phyloP scores from a whole-genome alignment of 2,113 vertebrate genomes.

The Campylomormyrus numenius region DNA sequence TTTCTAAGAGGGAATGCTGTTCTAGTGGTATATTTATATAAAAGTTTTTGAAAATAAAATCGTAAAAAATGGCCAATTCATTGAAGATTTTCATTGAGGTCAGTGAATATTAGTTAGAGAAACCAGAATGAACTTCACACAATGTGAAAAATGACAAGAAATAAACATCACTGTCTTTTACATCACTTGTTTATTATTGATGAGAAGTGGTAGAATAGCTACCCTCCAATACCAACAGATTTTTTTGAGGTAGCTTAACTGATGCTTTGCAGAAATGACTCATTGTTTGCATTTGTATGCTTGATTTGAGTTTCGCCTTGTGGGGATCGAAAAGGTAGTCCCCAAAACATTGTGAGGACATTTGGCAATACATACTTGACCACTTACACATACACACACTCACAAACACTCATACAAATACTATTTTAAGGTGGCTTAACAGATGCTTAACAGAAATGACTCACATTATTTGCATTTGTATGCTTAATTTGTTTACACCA shows the following conservation, averaged over 20 bases:
- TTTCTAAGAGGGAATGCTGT: conserved; percentile 77
- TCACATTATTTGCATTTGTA: neutral
- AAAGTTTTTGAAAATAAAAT: conserved; percentile 65
- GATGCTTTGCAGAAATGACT: too few species aligned
- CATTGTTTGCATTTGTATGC: too few species aligned
- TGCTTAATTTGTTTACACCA: neutral
- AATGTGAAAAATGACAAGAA: neutral
- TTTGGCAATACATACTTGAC: neutral
- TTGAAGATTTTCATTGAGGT: conserved; percentile 8
- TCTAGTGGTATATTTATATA: conserved; percentile 81
- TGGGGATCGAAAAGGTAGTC: neutral
- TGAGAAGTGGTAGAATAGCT: neutral
- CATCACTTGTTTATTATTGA: neutral
- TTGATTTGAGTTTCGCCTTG: too few species aligned
- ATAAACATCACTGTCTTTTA: neutral
- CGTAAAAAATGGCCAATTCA: conserved; percentile 32
- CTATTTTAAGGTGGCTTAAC: neutral
- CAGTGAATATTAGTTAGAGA: neutral
- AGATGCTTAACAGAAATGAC: neutral
- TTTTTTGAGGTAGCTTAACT: neutral
- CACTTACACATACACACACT: too few species aligned
- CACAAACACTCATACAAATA: neutral
- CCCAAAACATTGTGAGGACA: neutral
- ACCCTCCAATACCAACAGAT: neutral
- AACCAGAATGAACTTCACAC: neutral